Base-by-base conservation (phyloP, 2,888 invertebrate genomes). In the Criorhina ranunculi region DNA sequence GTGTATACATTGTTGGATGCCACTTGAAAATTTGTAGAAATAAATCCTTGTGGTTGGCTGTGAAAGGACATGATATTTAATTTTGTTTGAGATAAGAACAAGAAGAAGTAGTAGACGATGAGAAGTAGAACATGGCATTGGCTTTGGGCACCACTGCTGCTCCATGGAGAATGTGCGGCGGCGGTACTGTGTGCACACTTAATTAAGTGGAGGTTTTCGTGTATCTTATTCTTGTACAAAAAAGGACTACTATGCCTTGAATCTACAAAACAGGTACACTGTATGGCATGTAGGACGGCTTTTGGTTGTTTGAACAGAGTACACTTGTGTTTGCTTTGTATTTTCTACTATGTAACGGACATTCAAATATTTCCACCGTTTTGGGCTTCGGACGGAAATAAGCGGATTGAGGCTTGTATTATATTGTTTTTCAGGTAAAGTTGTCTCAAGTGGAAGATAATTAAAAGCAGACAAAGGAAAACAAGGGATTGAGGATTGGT, bases 131-230 rank as follows among this genome's bases (percentile, higher is more conserved):
- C 62, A 78, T 70, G 62, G 37, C 78, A 70, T 8, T 57, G 8
- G 35, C 42, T 33, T 19, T 69, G 59, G 17, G 60, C 40, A 60
- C 64, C 44, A 19, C 31, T 5, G n/a, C 29, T 40, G 4, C 15
- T 59, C 12, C 8, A 7, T 11, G 17, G 46, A 44, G 31, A 66
- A 31, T 66, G 42, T 51, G 57, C 19, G 35, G 5, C 2, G n/a
- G n/a, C 11, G 0, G n/a, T 46, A n/a, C 42, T 67, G 42, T 83
- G 40, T 60, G 64, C 62, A 73, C 40, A 64, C 62, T 69, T 83
- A 79, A 83, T 83, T 83, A 83, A 75, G 83, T 60, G 60, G 46
- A 76, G 46, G 67, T 67, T 69, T 72, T 83, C 24, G 83, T 83
- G 55, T 64, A 62, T 57, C 57, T 82, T 82, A 37, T 37, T 77